phyloP scores from a whole-genome alignment of 2,797 vertebrate genomes.

The Antennarius maculatus region DNA sequence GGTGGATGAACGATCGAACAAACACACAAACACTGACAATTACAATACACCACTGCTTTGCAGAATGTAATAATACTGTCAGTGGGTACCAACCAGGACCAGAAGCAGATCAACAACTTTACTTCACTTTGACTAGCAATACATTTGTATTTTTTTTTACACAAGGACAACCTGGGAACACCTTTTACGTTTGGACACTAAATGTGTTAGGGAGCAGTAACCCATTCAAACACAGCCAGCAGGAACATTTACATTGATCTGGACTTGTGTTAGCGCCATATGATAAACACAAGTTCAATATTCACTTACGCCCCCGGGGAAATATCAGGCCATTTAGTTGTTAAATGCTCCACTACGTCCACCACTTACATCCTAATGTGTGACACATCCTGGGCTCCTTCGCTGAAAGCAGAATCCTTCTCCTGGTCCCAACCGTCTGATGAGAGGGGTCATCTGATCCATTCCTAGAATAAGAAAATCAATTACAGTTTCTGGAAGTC shows the following conservation, averaged over 20 bases:
- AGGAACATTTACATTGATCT: constrained; percentile 13
- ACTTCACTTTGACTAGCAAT: too few relatives aligned
- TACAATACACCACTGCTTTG: too few relatives aligned
- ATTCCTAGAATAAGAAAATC: not conserved
- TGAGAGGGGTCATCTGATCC: not conserved
- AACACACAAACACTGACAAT: too few relatives aligned
- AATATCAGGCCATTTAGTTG: not conserved
- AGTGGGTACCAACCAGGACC: too few relatives aligned
- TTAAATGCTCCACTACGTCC: not conserved
- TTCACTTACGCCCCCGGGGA: not conserved
- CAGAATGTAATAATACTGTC: too few relatives aligned
- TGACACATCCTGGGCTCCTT: not conserved
- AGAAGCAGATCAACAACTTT: too few relatives aligned
- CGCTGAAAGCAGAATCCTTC: not conserved
- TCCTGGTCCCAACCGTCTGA: not conserved
- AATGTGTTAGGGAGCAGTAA: not conserved
- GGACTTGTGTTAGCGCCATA: not conserved
- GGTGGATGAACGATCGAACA: too few relatives aligned
- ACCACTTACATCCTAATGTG: not conserved
- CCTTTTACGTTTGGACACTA: not conserved
- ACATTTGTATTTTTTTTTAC: too few relatives aligned
- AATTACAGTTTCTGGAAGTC: not conserved
- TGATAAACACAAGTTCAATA: not conserved
- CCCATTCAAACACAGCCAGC: not conserved
- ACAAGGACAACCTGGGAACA: not conserved